A percentile compares a stretch with the other conserved stretches of the same genome.
Conservation (phyloP, 1,140 invertebrate genomes). For the Trialeurodes vaporariorum region DNA sequence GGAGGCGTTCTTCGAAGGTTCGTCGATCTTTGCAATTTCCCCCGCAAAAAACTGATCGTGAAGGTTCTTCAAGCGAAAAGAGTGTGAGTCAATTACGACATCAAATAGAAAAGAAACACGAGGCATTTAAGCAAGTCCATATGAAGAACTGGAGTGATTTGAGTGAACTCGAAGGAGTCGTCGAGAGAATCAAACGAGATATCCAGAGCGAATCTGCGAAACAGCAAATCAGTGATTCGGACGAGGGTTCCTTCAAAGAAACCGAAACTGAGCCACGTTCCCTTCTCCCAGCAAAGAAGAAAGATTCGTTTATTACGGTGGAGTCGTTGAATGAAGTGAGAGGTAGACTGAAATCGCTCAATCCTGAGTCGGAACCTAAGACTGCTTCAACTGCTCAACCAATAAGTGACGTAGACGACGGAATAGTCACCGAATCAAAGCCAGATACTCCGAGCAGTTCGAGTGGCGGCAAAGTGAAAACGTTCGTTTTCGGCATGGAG, state of each 20-base stretch:
- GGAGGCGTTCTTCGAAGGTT: conserved; percentile 43
- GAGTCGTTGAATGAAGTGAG: conserved; percentile 44
- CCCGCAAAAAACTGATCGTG: conserved; percentile 28
- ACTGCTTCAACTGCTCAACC: not conserved
- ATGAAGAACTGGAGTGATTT: conserved; percentile 15
- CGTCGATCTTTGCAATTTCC: conserved; percentile 49
- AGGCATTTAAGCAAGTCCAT: conserved; percentile 10
- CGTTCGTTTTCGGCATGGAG: conserved; percentile 37
- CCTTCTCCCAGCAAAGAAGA: conserved; percentile 19
- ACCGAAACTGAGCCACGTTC: not conserved
- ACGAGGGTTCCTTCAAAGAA: not conserved
- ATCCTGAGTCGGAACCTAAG: conserved; percentile 24
- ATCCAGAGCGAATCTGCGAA: not conserved
- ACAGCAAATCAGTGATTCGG: not conserved
- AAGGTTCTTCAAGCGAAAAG: conserved; percentile 1
- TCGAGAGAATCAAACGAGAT: conserved; percentile 6
- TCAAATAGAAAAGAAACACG: conserved; percentile 15
- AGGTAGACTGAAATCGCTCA: conserved; percentile 36
- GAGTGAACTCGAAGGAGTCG: conserved; percentile 6
- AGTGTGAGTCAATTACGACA: conserved; percentile 13
- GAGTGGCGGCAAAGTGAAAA: conserved; percentile 25
- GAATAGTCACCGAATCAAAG: conserved; percentile 34
- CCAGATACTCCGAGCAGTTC: conserved; percentile 20
- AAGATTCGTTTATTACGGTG: conserved; percentile 41
- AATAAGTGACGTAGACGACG: conserved; percentile 32